Conservation (phyloP, 30 jellyfish, hydroid and myxozoan species). For the Catostylus mosaicus region DNA sequence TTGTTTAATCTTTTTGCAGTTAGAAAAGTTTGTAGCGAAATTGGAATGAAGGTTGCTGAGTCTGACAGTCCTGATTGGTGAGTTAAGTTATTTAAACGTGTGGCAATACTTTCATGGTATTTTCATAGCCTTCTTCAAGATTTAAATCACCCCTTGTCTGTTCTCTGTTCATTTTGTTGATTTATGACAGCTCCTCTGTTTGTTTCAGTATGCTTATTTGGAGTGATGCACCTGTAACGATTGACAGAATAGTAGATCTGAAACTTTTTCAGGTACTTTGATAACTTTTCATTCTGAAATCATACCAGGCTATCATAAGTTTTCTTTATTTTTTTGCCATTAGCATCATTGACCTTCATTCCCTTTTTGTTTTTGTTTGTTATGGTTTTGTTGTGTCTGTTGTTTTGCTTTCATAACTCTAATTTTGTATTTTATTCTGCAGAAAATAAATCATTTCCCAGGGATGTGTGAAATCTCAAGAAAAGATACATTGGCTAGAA, state of each 20-base stretch:
- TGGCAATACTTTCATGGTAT: background rate
- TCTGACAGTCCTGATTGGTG: conserved; percentile 68
- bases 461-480: conserved; percentile 91
- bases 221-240: conserved; percentile 86
- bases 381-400: too few species aligned
- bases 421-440: background rate
- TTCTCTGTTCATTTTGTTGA: too few species aligned
- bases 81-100: background rate
- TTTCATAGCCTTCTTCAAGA: conserved; percentile 2
- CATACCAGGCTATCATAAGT: too few species aligned
- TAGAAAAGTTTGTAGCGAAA: conserved; percentile 67
- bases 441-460: conserved; percentile 89
- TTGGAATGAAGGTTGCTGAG: conserved; percentile 72
- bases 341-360: too few species aligned
- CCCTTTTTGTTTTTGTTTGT: too few species aligned
- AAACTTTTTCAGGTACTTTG: conserved; percentile 70
- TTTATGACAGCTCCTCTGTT: background rate
- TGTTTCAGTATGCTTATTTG: conserved; percentile 59
- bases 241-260: conserved; percentile 66
- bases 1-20: too few species aligned
- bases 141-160: background rate
- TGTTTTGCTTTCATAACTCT: too few species aligned
- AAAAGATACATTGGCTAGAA: conserved; percentile 81
- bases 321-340: too few species aligned
- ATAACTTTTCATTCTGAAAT: too few species aligned